Evolutionary conservation across 2,797 vertebrate species (phyloP), one percentile per base, ranked within the genome.

Genomic region (Babyrousa celebensis): DNA sequence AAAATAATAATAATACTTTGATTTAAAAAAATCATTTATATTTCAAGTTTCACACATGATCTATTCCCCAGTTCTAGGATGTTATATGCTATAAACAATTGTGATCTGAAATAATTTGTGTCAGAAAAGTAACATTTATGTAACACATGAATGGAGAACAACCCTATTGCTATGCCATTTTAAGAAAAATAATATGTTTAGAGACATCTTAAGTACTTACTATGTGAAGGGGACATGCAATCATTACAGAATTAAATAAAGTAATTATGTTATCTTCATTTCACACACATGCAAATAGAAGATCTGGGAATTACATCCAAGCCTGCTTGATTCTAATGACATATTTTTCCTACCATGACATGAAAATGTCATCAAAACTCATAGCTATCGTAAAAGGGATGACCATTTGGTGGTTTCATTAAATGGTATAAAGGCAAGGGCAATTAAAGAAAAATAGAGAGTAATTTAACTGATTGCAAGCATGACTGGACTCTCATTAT

Each of bases 181-280:
- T 56, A 85, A 85, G 15, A 56, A 95, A 27, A 65, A 56, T 58
- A 80, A 12, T 32, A 32, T 29, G 32, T 77, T 95, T 87, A 43
- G 27, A 48, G n/a, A 25, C 4, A 36, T 29, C 1, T 67, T 71
- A 92, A 11, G 63, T 14, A 68, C 56, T 85, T 12, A 27, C 8
- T 85, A 62, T 54, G 8, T 27, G 62, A 71, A 40, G 54, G 10
- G 10, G 9, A 36, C 5, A 3, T 62, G 0, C 0, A 52, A 23
- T 72, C 21, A 93, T 78, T 10, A 85, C 7, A 40, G 58, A 95
- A 89, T 77, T 18, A 40, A 68, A 77, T 62, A 68, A 82, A 58
- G 12, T 68, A 72, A 74, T 89, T 71, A 71, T 48, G 9, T 29
- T 83, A 58, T 71, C 60, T 82, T 58, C 29, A 29, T 4, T 29